Percentiles rank a stretch among this genome's conserved stretches.
These are phyloP conservation scores for Platyura marginata DNA, from an alignment of 1,140 invertebrate genomes.

Conservation along the genomic window DNA sequence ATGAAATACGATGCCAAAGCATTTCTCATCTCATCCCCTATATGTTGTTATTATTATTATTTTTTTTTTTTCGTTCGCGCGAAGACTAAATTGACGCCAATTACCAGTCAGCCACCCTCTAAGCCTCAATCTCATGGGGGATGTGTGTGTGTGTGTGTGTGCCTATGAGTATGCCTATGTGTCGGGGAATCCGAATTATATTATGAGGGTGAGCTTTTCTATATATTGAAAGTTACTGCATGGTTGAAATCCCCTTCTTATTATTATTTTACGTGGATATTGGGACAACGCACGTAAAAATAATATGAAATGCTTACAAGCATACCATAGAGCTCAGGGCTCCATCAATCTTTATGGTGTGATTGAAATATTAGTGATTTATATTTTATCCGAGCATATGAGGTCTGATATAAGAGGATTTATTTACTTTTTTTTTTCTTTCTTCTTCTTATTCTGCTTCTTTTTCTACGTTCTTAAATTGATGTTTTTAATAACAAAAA, in stretches of 20 bases:
- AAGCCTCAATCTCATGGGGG: constrained; percentile 2
- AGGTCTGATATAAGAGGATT: not conserved
- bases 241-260: not conserved
- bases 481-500: too few species aligned
- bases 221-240: not conserved
- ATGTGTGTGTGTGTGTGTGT: too few species aligned
- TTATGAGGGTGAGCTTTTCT: not conserved
- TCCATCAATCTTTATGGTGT: not conserved
- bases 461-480: too few species aligned
- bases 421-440: not conserved
- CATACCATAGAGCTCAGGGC: not conserved
- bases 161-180: not conserved
- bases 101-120: constrained; percentile 7
- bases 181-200: not conserved
- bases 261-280: not conserved
- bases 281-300: not conserved
- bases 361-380: not conserved
- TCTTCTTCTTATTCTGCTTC: too few species aligned
- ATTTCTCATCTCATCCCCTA: not conserved
- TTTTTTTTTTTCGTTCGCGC: constrained; percentile 1
- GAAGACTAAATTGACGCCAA: constrained; percentile 8
- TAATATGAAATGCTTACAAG: not conserved
- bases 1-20: constrained; percentile 5
- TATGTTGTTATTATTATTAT: constrained; percentile 3
- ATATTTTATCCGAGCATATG: not conserved